Percentiles rank a stretch among this genome's conserved stretches.
phyloP scores from a whole-genome alignment of 2,888 invertebrate species.

The Meiosimyza platycephala region DNA sequence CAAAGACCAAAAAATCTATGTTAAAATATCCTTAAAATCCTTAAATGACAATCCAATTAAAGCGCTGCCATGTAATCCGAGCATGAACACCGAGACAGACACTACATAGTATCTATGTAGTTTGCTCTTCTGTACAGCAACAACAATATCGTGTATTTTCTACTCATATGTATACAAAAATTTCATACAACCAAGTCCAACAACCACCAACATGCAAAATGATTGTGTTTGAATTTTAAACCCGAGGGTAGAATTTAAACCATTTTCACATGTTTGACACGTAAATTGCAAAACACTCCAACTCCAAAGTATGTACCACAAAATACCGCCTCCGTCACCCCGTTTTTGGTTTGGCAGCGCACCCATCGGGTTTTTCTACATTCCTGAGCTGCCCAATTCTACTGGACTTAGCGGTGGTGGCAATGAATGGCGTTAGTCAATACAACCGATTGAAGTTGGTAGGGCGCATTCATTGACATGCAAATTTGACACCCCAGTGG shows the following conservation, averaged over 20 bases:
- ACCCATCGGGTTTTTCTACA: background rate
- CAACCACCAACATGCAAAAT: slow-evolving; percentile 24
- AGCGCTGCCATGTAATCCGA: slow-evolving; percentile 37
- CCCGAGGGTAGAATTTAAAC: slow-evolving; percentile 31
- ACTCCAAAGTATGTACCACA: background rate
- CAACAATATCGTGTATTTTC: background rate
- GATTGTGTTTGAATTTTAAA: slow-evolving; percentile 35
- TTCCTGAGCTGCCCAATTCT: slow-evolving; percentile 14
- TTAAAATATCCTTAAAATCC: slow-evolving; percentile 34
- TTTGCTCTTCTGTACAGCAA: background rate
- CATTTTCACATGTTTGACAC: slow-evolving; percentile 38
- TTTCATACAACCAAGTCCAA: background rate
- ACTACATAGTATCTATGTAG: background rate
- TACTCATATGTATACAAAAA: background rate
- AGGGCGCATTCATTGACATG: slow-evolving; percentile 27
- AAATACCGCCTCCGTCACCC: slow-evolving; percentile 1
- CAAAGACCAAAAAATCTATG: slow-evolving; percentile 26
- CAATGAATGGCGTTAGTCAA: slow-evolving; percentile 5
- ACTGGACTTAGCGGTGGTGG: background rate
- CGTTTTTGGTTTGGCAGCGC: background rate
- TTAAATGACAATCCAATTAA: slow-evolving; percentile 38
- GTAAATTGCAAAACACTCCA: slow-evolving; percentile 36
- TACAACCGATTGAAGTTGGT: background rate
- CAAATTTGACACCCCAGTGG: slow-evolving; percentile 21
- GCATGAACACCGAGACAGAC: slow-evolving; percentile 16